A percentile compares a stretch with the other conserved stretches of the same genome.
Conservation (phyloP, 2,797 vertebrate species). For the Pangasius krempfi region DNA sequence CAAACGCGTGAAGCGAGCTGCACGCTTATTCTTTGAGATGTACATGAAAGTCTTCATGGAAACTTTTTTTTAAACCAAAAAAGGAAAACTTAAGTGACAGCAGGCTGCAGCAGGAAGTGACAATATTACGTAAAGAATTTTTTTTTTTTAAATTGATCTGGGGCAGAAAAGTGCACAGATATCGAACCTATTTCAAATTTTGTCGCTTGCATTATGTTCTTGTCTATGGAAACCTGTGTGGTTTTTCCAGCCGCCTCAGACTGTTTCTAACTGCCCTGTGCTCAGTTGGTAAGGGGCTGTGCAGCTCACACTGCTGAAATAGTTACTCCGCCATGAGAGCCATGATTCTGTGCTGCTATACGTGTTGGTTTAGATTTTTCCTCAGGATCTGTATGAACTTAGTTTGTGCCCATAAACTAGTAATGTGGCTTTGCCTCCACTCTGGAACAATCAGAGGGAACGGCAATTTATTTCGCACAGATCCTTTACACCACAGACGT, state of each 20-base stretch:
- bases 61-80: background rate
- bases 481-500: background rate
- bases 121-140: background rate
- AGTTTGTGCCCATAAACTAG: background rate
- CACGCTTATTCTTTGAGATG: background rate
- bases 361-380: background rate
- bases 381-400: background rate
- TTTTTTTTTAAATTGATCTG: background rate
- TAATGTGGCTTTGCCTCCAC: background rate
- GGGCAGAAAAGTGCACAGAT: too few relatives aligned
- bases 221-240: background rate
- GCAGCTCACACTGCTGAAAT: background rate
- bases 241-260: background rate
- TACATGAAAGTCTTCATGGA: background rate
- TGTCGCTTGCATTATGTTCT: background rate
- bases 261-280: background rate
- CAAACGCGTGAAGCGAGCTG: background rate
- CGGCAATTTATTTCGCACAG: background rate
- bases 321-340: too few relatives aligned
- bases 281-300: background rate
- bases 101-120: background rate
- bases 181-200: accelerated
- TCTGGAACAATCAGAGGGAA: background rate
- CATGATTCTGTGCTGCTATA: background rate
- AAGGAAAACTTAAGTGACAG: background rate